phyloP scores from a whole-genome alignment of 2,888 invertebrate genomes.

The Leptinotarsa peninsularis region DNA sequence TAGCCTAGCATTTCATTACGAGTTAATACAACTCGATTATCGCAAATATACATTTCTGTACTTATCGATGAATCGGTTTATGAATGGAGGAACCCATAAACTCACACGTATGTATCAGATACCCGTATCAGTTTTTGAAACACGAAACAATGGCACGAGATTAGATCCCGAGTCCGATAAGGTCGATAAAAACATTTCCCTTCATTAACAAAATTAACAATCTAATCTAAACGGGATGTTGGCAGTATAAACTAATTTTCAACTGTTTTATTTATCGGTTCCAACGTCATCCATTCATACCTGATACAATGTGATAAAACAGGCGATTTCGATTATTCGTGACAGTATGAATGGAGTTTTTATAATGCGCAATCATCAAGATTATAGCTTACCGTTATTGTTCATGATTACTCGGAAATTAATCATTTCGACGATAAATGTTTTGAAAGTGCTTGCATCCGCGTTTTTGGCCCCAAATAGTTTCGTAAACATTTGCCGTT shows the following conservation, averaged over 20 bases:
- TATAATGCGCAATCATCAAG: background rate
- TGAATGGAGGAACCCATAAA: no score
- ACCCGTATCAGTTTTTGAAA: no score
- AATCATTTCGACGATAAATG: slow-evolving; percentile 9
- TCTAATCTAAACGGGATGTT: slow-evolving; percentile 16
- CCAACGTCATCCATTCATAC: slow-evolving; percentile 9
- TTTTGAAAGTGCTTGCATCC: slow-evolving; percentile 3
- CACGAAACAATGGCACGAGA: background rate
- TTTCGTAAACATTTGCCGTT: background rate
- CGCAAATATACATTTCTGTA: no score
- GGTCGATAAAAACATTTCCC: background rate
- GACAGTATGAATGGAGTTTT: slow-evolving; percentile 6
- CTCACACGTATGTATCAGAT: no score
- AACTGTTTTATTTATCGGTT: slow-evolving; percentile 9
- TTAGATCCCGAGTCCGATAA: background rate
- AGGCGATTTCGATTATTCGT: slow-evolving; percentile 1
- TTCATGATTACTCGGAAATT: slow-evolving; percentile 5
- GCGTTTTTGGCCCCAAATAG: background rate
- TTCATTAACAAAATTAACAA: background rate
- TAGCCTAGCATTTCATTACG: no score
- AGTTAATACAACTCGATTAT: no score
- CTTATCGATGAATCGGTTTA: no score
- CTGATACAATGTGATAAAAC: slow-evolving; percentile 4
- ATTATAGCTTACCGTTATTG: background rate
- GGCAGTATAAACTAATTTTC: background rate